Evolutionary conservation across 2,113 vertebrate genomes (phyloP).

Genomic region (Mustelus asterias): DNA sequence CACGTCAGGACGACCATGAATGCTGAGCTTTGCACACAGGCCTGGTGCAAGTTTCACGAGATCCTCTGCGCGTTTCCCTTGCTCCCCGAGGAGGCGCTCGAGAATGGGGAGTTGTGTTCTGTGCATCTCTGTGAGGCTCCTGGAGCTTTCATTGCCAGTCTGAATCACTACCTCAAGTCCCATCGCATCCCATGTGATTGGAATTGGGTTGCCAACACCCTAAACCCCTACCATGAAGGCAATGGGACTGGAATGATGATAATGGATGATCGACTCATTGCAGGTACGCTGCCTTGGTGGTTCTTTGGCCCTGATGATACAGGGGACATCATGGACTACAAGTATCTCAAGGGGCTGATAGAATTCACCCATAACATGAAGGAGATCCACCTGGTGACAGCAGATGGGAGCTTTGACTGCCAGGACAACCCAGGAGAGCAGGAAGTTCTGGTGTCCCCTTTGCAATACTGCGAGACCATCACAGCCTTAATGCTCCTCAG

Average conservation of each 20-base stretch:
- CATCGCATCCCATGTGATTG: constrained; percentile 68
- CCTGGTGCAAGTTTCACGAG: constrained; percentile 91
- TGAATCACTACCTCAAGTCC: constrained; percentile 84
- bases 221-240: constrained; percentile 87
- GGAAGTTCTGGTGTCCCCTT: constrained; percentile 78
- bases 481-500: constrained; percentile 74
- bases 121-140: constrained; percentile 90
- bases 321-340: constrained; percentile 76
- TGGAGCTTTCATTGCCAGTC: constrained; percentile 82
- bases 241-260: constrained; percentile 75
- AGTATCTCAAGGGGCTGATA: constrained; percentile 72
- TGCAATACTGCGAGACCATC: constrained; percentile 82
- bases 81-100: constrained; percentile 65
- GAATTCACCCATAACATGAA: constrained; percentile 64
- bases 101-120: constrained; percentile 66
- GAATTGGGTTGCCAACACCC: constrained; percentile 82
- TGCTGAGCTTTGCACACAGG: constrained; percentile 89
- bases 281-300: constrained; percentile 80
- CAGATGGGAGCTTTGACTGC: constrained; percentile 95
- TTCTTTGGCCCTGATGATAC: constrained; percentile 92
- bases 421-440: constrained; percentile 92
- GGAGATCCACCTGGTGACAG: constrained; percentile 77
- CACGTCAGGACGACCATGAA: constrained; percentile 68
- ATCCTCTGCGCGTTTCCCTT: constrained; percentile 71
- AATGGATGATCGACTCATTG: constrained; percentile 83